phyloP scores from a whole-genome alignment of 2,113 vertebrate genomes.

The Neolamprologus longior region DNA sequence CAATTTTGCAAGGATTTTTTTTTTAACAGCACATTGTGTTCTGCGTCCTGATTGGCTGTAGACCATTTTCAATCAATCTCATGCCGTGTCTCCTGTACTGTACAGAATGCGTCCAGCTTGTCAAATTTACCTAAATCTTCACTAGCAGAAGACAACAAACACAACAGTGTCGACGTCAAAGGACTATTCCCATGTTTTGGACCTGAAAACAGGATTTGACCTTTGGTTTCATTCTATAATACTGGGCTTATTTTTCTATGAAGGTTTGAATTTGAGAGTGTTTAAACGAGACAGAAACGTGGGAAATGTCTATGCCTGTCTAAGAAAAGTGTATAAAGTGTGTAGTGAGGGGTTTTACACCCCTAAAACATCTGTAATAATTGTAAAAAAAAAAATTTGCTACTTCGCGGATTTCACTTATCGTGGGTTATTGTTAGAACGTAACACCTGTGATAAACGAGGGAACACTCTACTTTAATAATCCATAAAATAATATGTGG shows the following conservation, averaged over 20 bases:
- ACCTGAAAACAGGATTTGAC: background rate
- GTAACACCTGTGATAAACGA: fast-evolving
- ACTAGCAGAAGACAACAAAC: background rate
- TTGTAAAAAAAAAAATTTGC: background rate
- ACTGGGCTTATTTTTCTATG: fast-evolving
- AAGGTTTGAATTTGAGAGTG: background rate
- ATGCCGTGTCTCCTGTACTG: background rate
- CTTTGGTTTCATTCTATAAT: background rate
- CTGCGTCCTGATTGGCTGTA: fast-evolving
- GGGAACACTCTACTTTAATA: background rate
- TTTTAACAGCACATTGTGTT: background rate
- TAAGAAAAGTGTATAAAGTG: background rate
- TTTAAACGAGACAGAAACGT: background rate
- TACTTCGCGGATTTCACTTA: fast-evolving
- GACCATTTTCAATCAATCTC: background rate
- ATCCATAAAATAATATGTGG: background rate
- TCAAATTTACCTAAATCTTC: background rate
- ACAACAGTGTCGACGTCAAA: background rate
- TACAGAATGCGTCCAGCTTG: background rate
- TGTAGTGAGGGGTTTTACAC: background rate
- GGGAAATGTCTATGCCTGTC: background rate
- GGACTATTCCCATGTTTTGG: background rate
- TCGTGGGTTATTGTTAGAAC: background rate
- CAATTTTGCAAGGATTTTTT: background rate
- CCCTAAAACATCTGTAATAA: background rate